phyloP scores from a whole-genome alignment of 2,888 invertebrate genomes.

The Eremobia ochroleuca region DNA sequence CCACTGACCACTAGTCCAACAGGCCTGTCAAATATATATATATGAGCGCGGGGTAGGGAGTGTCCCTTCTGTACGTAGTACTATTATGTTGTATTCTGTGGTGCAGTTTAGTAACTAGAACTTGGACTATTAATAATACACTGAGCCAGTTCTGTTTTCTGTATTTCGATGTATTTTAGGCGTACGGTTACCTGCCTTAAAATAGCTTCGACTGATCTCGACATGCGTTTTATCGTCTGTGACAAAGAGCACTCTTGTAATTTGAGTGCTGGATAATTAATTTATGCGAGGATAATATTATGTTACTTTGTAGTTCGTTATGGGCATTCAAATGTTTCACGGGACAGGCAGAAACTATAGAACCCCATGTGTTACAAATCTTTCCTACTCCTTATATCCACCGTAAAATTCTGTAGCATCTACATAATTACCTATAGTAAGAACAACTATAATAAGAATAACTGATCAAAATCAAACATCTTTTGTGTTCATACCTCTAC shows the following conservation, averaged over 20 bases:
- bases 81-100: too few relatives aligned
- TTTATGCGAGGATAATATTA: neutral
- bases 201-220: constrained; percentile 53
- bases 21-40: too few relatives aligned
- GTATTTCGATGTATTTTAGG: constrained; percentile 70
- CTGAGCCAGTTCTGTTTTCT: constrained; percentile 71
- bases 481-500: neutral
- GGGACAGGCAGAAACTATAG: neutral
- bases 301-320: constrained; percentile 5
- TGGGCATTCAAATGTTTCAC: neutral
- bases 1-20: too few relatives aligned
- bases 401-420: neutral
- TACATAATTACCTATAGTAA: neutral
- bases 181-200: constrained; percentile 51
- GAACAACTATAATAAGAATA: too few relatives aligned
- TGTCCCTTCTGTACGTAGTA: too few relatives aligned
- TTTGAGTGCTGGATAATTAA: constrained; percentile 44
- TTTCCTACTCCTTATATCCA: neutral
- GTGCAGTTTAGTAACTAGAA: constrained; percentile 72
- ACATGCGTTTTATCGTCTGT: constrained; percentile 48
- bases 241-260: constrained; percentile 39
- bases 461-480: neutral
- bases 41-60: too few relatives aligned
- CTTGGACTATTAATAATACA: constrained; percentile 74
- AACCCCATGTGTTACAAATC: neutral